Conservation (phyloP, 1,140 invertebrate genomes). For the Pygmarrhopalites habei region DNA sequence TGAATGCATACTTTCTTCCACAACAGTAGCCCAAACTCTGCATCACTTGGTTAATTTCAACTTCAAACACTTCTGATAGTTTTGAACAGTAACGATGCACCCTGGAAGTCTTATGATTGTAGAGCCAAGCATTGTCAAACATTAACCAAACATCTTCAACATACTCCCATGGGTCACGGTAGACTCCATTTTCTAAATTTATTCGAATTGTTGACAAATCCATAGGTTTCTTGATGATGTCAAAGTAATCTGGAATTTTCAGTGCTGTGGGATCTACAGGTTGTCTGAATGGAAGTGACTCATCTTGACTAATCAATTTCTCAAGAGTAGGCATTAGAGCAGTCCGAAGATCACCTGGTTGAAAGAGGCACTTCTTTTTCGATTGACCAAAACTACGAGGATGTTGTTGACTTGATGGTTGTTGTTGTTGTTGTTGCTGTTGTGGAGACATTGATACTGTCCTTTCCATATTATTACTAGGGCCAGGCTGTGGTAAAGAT, state of each 20-base stretch:
- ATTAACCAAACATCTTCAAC: constrained; percentile 99
- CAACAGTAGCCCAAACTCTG: constrained; percentile 96
- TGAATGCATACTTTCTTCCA: constrained; percentile 96
- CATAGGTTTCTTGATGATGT: constrained; percentile 97
- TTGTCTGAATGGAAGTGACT: constrained; percentile 89
- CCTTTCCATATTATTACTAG: constrained; percentile 27
- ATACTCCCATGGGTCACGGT: constrained; percentile 97
- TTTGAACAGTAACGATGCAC: constrained; percentile 98
- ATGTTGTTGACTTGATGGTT: too few species aligned
- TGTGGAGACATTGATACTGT: constrained; percentile 26
- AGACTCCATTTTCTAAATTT: constrained; percentile 88
- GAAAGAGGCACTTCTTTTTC: constrained; percentile 74
- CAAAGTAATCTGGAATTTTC: constrained; percentile 94
- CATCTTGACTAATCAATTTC: constrained; percentile 87
- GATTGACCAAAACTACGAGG: constrained; percentile 18
- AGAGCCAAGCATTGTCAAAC: constrained; percentile 99
- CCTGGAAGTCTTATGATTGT: constrained; percentile 95
- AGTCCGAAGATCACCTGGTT: constrained; percentile 84
- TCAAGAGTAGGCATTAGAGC: constrained; percentile 91
- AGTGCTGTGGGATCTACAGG: constrained; percentile 87
- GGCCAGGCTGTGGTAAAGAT: too few species aligned
- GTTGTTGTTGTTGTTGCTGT: too few species aligned
- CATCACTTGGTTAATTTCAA: constrained; percentile 98
- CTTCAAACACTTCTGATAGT: constrained; percentile 96
- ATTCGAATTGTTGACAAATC: constrained; percentile 93